Base-by-base conservation (phyloP, 2,113 vertebrate genomes). In the Panthera leo region DNA sequence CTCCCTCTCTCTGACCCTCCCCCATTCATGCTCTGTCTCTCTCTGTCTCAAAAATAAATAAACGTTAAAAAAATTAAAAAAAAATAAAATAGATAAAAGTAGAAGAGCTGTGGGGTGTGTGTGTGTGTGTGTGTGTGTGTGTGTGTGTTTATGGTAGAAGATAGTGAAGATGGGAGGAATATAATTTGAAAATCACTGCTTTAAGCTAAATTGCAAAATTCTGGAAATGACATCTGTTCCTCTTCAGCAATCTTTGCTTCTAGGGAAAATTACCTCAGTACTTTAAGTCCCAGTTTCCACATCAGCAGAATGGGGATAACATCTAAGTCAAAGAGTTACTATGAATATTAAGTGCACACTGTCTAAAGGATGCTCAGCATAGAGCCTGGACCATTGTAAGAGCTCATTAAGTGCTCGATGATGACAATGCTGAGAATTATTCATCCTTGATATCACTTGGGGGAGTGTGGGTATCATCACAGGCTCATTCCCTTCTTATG, bases 161-260 rank as follows among this genome's bases (percentile, higher is more conserved):
- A 45, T 6, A 93, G 39, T 86, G 27, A 94, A 3, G 29, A 18
- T 65, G 70, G 51, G 79, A 79, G 76, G 39, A 61, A 95, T 39
- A 76, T 48, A 75, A 85, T 95, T 97, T 76, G 27, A 97, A 95
- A 98, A 92, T 92, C 70, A 92, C 36, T 92, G 48, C 83, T 95
- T 96, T 93, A 87, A 90, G 89, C 51, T 92, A 85, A 93, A 76
- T 36, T 87, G 70, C 29, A 92, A 89, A 95, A 55, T 92, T 97
- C 70, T 96, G n/a, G 58, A 85, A 87, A 97, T 96, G 61, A n/a
- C 19, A 85, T 15, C 73, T 19, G 19, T 78, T 97, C 70, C 23
- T 96, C 90, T 71, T 67, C 21, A 85, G 71, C 14, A 67, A 78
- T 78, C 88, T 94, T 85, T 88, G 90, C 76, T 96, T 88, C 87